phyloP scores from a whole-genome alignment of 2,113 vertebrate species.

The Menidia beryllina region DNA sequence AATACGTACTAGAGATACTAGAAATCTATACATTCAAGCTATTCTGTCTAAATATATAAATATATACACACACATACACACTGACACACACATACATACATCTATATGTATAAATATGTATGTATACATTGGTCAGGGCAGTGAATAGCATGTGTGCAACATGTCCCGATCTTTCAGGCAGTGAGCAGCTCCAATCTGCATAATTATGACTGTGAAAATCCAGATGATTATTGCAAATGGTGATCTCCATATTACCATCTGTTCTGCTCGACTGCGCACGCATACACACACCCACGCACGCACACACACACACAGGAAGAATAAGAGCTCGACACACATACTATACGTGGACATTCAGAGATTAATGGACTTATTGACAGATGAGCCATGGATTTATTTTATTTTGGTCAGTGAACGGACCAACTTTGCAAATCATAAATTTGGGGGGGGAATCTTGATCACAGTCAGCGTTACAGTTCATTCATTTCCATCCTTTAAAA shows the following conservation, averaged over 20 bases:
- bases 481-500: background rate
- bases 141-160: conserved; percentile 49
- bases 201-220: conserved; percentile 73
- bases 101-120: background rate
- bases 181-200: conserved; percentile 57
- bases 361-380: conserved; percentile 55
- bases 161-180: conserved; percentile 49
- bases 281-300: conserved; percentile 21
- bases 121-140: conserved; percentile 3
- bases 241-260: conserved; percentile 66
- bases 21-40: too few relatives aligned
- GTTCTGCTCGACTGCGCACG: conserved; percentile 36
- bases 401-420: conserved; percentile 37
- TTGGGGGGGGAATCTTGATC: conserved; percentile 17
- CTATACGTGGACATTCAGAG: conserved; percentile 10
- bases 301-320: conserved; percentile 3
- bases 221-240: conserved; percentile 60
- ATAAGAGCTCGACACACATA: background rate
- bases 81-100: too few relatives aligned
- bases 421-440: conserved; percentile 33
- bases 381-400: conserved; percentile 59
- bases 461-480: conserved; percentile 2
- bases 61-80: too few relatives aligned
- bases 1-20: too few relatives aligned
- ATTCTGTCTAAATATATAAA: too few relatives aligned